These are phyloP conservation scores for Solenodon paradoxus DNA, from an alignment of 2,113 vertebrate species.

Conservation along the genomic window DNA sequence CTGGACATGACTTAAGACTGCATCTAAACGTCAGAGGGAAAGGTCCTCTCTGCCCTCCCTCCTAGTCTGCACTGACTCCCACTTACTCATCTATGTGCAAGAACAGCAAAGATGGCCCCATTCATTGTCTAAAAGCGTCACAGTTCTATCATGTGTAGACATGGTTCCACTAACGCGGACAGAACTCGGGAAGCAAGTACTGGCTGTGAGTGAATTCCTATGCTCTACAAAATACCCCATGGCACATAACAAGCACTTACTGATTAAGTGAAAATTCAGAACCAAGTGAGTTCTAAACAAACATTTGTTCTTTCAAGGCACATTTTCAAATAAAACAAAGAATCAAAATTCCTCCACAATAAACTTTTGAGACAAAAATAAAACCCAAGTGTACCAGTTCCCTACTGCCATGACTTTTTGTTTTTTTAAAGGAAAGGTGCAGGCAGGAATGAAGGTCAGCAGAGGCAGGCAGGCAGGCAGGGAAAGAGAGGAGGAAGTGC, in stretches of 20 bases:
- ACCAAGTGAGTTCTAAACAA: constrained; percentile 65
- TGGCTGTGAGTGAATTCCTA: background rate
- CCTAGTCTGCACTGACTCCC: constrained; percentile 72
- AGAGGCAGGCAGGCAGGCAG: too few relatives aligned
- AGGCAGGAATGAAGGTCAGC: too few relatives aligned
- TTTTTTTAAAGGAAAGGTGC: too few relatives aligned
- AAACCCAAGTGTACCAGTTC: background rate
- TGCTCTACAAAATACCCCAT: background rate
- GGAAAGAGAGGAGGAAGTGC: too few relatives aligned
- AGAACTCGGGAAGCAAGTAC: background rate
- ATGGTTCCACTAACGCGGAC: background rate
- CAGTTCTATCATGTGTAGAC: background rate
- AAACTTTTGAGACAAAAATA: constrained; percentile 55
- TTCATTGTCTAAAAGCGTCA: background rate
- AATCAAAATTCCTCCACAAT: background rate
- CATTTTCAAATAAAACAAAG: constrained; percentile 60
- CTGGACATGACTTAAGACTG: constrained; percentile 4
- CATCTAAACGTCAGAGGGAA: constrained; percentile 60
- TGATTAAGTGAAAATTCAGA: constrained; percentile 41
- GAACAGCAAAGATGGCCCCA: constrained; percentile 37
- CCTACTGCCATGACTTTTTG: too few relatives aligned
- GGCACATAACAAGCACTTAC: background rate
- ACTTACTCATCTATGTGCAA: constrained; percentile 52
- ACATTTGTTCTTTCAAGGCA: constrained; percentile 65
- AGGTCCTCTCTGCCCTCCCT: constrained; percentile 49